Evolutionary conservation across 2,113 vertebrate species (phyloP).

Genomic region (Barnardius zonarius): DNA sequence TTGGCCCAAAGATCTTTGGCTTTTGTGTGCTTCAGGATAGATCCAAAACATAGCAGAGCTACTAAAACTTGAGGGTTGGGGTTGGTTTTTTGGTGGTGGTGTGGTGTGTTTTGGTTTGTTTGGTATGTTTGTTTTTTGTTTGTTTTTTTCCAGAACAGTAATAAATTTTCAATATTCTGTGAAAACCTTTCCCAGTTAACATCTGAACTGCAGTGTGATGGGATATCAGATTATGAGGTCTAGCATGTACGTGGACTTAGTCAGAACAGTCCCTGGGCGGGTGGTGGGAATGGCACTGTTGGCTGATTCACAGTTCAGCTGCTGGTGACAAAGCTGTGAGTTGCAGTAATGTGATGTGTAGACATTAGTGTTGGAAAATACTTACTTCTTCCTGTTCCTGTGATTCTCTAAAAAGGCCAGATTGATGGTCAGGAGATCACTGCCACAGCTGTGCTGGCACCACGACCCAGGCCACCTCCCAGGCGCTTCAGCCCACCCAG

Average conservation of each 20-base stretch:
- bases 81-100: no score
- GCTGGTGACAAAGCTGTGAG: not conserved
- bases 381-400: not conserved
- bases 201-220: not conserved
- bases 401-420: conserved; percentile 79
- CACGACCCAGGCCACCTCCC: conserved; percentile 82
- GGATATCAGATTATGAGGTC: not conserved
- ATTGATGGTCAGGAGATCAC: conserved; percentile 98
- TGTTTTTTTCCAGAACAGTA: not conserved
- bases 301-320: not conserved
- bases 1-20: not conserved
- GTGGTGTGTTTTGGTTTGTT: not conserved
- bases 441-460: conserved; percentile 88
- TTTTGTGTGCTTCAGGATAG: not conserved
- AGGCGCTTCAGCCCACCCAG: conserved; percentile 87
- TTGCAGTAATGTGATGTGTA: not conserved
- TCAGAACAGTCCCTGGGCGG: not conserved
- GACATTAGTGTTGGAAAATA: not conserved
- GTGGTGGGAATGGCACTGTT: not conserved
- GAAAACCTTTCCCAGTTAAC: not conserved
- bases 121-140: not conserved
- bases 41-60: not conserved
- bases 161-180: not conserved
- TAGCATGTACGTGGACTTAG: not conserved
- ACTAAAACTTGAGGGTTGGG: not conserved